Percentiles rank a stretch among this genome's conserved stretches.
phyloP scores from a whole-genome alignment of 2,113 vertebrate species.

The Crotalus helleri region DNA sequence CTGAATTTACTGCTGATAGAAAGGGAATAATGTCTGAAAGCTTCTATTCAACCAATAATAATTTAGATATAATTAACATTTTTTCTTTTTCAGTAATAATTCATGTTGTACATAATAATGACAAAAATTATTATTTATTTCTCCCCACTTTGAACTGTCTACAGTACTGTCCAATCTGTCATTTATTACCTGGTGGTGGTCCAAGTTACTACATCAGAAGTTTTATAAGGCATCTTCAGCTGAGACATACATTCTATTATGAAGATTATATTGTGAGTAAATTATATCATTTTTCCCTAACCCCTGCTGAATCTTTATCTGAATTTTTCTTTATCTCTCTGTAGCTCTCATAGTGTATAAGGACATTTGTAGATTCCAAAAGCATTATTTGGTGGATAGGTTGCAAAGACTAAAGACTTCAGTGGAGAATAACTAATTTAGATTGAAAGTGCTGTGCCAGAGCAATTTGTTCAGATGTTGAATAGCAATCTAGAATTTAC shows the following conservation, averaged over 20 bases:
- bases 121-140: slow-evolving; percentile 45
- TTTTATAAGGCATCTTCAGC: slow-evolving; percentile 65
- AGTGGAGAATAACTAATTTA: background rate
- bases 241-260: slow-evolving; percentile 52
- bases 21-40: background rate
- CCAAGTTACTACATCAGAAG: slow-evolving; percentile 51
- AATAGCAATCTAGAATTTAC: background rate
- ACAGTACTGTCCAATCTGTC: slow-evolving; percentile 64
- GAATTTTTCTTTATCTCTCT: background rate
- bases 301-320: slow-evolving; percentile 14
- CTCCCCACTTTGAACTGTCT: slow-evolving; percentile 19
- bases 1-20: background rate
- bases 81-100: background rate
- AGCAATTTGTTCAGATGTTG: background rate
- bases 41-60: background rate
- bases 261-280: slow-evolving; percentile 65
- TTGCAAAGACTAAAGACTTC: rapidly evolving
- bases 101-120: slow-evolving; percentile 8
- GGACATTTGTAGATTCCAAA: background rate
- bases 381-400: background rate
- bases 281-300: slow-evolving; percentile 26
- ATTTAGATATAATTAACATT: background rate
- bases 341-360: background rate
- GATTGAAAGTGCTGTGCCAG: background rate
- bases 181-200: slow-evolving; percentile 53